These are phyloP conservation scores for Rhinolophus sinicus DNA, from an alignment of 2,113 vertebrate species.

Conservation along the genomic window DNA sequence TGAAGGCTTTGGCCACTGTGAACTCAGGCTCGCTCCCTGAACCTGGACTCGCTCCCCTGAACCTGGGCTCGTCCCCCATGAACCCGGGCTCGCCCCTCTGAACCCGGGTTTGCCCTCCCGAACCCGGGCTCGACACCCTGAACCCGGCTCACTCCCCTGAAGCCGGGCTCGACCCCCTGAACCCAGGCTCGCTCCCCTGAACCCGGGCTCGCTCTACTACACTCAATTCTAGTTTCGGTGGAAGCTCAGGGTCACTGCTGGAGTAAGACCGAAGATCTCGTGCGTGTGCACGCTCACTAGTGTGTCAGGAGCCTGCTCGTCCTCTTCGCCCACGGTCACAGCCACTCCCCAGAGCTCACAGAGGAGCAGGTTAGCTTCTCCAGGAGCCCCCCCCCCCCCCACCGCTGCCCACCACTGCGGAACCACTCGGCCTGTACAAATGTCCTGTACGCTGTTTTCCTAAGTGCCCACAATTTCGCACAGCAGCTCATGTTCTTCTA, in stretches of 20 bases:
- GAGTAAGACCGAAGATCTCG: background rate
- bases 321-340: background rate
- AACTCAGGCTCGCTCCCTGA: conserved; percentile 74
- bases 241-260: background rate
- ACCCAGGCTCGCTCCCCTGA: conserved; percentile 60
- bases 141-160: background rate
- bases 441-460: too few relatives aligned
- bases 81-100: too few relatives aligned
- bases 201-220: background rate
- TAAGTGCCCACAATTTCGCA: background rate
- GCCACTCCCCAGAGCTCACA: background rate
- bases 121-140: too few relatives aligned
- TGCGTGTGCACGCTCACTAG: too few relatives aligned
- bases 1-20: conserved; percentile 91
- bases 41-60: too few relatives aligned
- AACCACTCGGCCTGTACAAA: background rate
- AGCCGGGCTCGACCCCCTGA: too few relatives aligned
- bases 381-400: background rate
- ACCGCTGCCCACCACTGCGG: background rate
- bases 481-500: background rate
- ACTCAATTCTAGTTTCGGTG: background rate
- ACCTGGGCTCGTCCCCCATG: too few relatives aligned
- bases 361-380: background rate
- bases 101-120: too few relatives aligned
- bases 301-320: background rate